Conservation (phyloP, 2,113 vertebrate species). For the Myotis yumanensis region DNA sequence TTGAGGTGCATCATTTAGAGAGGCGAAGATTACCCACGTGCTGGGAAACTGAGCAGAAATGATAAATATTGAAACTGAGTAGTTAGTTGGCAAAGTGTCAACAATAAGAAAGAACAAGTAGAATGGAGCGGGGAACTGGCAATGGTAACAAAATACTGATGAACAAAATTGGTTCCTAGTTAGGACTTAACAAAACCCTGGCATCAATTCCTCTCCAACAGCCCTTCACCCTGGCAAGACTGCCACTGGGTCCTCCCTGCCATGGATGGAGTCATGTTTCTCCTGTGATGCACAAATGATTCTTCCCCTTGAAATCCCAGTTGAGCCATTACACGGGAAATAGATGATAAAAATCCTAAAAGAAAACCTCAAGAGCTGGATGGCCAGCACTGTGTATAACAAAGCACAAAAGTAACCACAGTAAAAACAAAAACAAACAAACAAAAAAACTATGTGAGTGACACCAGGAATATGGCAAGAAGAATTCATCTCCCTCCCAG, state of each 20-base stretch:
- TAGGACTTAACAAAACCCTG: neutral
- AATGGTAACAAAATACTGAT: neutral
- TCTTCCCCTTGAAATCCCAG: neutral
- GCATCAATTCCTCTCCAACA: neutral
- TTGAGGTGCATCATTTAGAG: neutral
- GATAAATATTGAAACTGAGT: neutral
- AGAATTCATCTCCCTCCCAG: too few relatives aligned
- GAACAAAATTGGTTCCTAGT: neutral
- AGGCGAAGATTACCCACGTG: neutral
- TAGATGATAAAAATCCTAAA: too few relatives aligned
- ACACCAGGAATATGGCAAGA: too few relatives aligned
- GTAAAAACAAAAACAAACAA: too few relatives aligned
- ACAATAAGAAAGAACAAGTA: neutral
- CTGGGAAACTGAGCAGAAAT: neutral
- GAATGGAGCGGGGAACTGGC: neutral
- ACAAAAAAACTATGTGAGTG: too few relatives aligned
- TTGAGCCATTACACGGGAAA: neutral
- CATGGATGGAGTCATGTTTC: neutral
- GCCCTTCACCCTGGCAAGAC: neutral
- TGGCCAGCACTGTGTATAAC: too few relatives aligned
- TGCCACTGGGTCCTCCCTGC: neutral
- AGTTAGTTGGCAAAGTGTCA: neutral
- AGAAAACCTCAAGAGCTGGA: too few relatives aligned
- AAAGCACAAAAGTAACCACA: too few relatives aligned
- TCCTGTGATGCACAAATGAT: neutral